Base-by-base conservation (phyloP, 2,888 invertebrate species). In the Hyalella azteca region DNA sequence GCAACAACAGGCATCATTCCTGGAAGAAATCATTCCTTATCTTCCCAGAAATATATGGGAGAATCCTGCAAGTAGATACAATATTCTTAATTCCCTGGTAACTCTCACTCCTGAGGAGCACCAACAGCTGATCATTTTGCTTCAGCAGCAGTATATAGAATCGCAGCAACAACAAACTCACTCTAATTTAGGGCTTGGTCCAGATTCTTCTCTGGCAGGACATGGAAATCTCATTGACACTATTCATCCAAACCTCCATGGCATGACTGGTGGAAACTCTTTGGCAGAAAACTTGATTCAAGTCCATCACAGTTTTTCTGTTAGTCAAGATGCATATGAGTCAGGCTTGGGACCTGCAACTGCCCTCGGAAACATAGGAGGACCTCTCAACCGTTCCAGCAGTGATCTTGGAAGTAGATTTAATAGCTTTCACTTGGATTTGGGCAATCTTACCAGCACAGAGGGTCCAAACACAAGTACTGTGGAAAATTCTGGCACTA, bases 341-440 rank as follows among this genome's bases (percentile, higher is more conserved):
- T 4, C 66, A 13, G 36, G 66, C 19, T 13, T 36, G 32, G 29
- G 66, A 7, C 29, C 50, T 22, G 19, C 54, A 19, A 60, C 54
- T 45, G 81, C 79, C 32, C 22, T 80, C 26, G 81, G 79, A 32
- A 75, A 78, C 3, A 73, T 77, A 3, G 73, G 81, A 4, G 81
- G 80, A 40, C 83, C 83, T 36, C 77, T 83, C 26, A 49, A 79
- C 22, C 79, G 83, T 48, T 83, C 83, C 1, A 81, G 81, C 39
- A 81, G 81, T 32, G 83, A 83, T 77, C 66, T 83, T 22, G 83
- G 81, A 4, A 79, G 81, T 13, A 77, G 83, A 22, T 32, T 83
- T 40, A 81, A 73, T 26, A 81, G 81, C 66, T 81, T 79, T 36
- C 81, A 59, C 49, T 41, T 66, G 36, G 60, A 59, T 41, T 32